Conservation (phyloP, 2,113 vertebrate genomes). For the Cinclus mexicanus region DNA sequence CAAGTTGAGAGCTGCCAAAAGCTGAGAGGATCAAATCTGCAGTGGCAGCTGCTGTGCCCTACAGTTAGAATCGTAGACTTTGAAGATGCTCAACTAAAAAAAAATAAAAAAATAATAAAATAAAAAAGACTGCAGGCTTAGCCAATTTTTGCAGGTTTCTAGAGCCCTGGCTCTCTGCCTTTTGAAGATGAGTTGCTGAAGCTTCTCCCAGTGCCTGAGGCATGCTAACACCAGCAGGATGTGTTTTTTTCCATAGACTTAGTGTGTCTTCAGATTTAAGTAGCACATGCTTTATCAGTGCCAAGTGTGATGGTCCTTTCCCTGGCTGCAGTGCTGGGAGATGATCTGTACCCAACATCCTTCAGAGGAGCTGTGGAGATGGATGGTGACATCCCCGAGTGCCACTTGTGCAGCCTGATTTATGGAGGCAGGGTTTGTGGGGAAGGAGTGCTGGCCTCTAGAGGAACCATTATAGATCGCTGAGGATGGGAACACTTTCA, state of each 20-base stretch:
- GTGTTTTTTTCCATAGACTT: conserved; percentile 66
- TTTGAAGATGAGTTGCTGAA: conserved; percentile 89
- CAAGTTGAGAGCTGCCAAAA: conserved; percentile 84
- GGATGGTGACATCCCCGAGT: conserved; percentile 77
- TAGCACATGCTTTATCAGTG: conserved; percentile 75
- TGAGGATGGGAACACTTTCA: conserved; percentile 77
- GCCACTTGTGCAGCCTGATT: conserved; percentile 87
- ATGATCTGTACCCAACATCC: conserved; percentile 74
- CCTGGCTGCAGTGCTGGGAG: conserved; percentile 49
- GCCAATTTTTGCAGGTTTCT: conserved; percentile 87
- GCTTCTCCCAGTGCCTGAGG: conserved; percentile 80
- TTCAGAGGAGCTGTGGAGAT: conserved; percentile 76
- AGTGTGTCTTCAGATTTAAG: conserved; percentile 77
- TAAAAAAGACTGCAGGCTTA: conserved; percentile 80
- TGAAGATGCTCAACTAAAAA: conserved; percentile 80
- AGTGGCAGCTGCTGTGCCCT: conserved; percentile 88
- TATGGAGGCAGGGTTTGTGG: conserved; percentile 86
- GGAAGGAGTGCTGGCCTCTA: conserved; percentile 77
- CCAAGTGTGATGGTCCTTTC: conserved; percentile 72
- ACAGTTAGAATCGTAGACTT: conserved; percentile 86
- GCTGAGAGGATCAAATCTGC: conserved; percentile 85
- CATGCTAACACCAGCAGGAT: conserved; percentile 79
- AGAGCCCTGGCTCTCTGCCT: conserved; percentile 80
- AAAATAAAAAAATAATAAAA: conserved; percentile 51
- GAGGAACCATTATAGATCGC: conserved; percentile 81